Conservation (phyloP, 2,113 vertebrate genomes). For the Neoarius graeffei region DNA sequence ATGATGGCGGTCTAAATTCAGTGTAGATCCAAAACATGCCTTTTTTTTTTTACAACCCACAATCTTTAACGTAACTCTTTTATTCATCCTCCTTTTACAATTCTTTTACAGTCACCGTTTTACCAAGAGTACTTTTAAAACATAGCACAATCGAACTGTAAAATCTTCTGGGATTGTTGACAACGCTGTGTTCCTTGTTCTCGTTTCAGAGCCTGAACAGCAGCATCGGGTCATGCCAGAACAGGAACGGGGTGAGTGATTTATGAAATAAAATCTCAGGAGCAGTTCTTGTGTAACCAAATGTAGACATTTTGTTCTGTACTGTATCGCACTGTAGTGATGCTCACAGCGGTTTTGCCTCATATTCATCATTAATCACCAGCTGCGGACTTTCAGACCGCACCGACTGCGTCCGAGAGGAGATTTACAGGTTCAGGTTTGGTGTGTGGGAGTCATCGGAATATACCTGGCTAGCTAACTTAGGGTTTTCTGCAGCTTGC, state of each 20-base stretch:
- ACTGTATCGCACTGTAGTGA: neutral
- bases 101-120: neutral
- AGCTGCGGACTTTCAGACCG: neutral
- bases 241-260: conserved; percentile 68
- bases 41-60: neutral
- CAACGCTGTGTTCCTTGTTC: neutral
- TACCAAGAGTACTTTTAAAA: neutral
- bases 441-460: neutral
- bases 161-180: neutral
- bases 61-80: too few relatives aligned
- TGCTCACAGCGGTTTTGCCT: neutral
- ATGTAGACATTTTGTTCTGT: conserved; percentile 8
- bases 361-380: neutral
- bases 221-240: conserved; percentile 68
- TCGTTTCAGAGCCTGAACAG: conserved; percentile 72
- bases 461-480: too few relatives aligned
- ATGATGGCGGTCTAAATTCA: neutral
- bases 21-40: neutral
- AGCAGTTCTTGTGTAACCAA: neutral
- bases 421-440: neutral
- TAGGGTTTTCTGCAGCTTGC: neutral
- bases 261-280: neutral
- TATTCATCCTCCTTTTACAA: too few relatives aligned
- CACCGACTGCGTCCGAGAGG: neutral
- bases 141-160: neutral